Base-by-base conservation (phyloP, 1,140 invertebrate genomes). In the Tetraneura akinire region DNA sequence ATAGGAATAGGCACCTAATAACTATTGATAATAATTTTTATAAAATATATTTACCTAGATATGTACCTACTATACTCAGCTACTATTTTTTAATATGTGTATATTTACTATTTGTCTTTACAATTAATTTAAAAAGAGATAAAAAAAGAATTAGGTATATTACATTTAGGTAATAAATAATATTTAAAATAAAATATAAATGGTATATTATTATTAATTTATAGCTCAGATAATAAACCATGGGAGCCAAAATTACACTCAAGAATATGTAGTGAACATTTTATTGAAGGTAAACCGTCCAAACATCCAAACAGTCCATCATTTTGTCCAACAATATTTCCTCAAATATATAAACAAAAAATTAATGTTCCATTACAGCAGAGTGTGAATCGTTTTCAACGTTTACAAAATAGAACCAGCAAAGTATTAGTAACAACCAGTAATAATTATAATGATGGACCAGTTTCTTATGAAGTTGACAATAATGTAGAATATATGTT, bases 231-330 rank as follows among this genome's bases (percentile, higher is more conserved):
- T n/a, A 23, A 55, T 23, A 18, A 55, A 55, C 53, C n/a, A 23
- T 55, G 53, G 53, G 3, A 55, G 21, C 53, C 53, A 9, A 21
- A 55, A 21, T n/a, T 21, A 55, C 21, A 21, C 21, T 55, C 53
- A 55, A 23, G 53, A 55, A 55, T 55, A 55, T 55, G 53, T 23
- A 23, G 21, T 55, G 21, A 55, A 55, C n/a, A 55, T 55, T 21
- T 51, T 51, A n/a, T 51, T 55, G 53, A 21, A 21, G 21, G 21
- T 55, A 55, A 21, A 55, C 53, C 53, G 21, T 55, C 53, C 21
- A 55, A 55, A 55, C 53, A 23, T n/a, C 53, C 53, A 55, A 55
- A 21, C 21, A 55, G 53, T 55, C 53, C 53, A 55, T 55, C n/a
- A 55, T 55, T 55, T 9, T 55, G 21, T 55, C 21, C 53, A 55